These are phyloP conservation scores for Vimba vimba DNA, from an alignment of 2,113 vertebrate genomes.

Conservation along the genomic window DNA sequence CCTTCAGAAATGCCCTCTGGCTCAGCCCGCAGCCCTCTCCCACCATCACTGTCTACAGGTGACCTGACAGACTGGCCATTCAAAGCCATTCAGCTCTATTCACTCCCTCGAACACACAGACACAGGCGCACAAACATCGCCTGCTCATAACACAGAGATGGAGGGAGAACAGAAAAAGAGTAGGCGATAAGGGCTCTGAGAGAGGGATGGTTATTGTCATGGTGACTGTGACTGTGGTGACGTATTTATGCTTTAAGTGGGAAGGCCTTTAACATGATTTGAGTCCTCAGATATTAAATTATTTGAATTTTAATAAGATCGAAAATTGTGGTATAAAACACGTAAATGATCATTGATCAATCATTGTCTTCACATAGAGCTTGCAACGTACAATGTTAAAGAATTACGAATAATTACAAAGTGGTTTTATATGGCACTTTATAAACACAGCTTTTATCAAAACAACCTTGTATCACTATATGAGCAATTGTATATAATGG, in stretches of 20 bases:
- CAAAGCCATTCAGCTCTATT: slow-evolving; percentile 26
- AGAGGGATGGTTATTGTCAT: slow-evolving; percentile 11
- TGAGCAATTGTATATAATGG: not conserved
- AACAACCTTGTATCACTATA: not conserved
- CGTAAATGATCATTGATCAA: not conserved
- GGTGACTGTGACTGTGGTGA: slow-evolving; percentile 17
- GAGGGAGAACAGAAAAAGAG: slow-evolving; percentile 17
- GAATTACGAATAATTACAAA: not conserved
- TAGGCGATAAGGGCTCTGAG: not conserved
- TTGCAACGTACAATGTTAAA: not conserved
- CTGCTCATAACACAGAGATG: slow-evolving; percentile 35
- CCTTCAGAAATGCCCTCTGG: slow-evolving; percentile 33
- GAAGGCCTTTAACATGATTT: slow-evolving; percentile 13
- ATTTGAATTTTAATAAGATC: not conserved
- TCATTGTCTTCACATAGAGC: not conserved
- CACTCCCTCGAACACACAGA: slow-evolving; percentile 17
- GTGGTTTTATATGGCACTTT: not conserved
- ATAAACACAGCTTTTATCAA: not conserved
- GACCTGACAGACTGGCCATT: slow-evolving; percentile 32
- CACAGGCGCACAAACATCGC: not conserved
- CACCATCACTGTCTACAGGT: slow-evolving; percentile 39
- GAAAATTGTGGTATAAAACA: not conserved
- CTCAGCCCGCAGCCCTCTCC: slow-evolving; percentile 6
- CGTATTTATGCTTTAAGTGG: slow-evolving; percentile 34
- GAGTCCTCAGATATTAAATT: not conserved